Base-by-base conservation (phyloP, 2,797 vertebrate species). In the Sebastiscus tertius region DNA sequence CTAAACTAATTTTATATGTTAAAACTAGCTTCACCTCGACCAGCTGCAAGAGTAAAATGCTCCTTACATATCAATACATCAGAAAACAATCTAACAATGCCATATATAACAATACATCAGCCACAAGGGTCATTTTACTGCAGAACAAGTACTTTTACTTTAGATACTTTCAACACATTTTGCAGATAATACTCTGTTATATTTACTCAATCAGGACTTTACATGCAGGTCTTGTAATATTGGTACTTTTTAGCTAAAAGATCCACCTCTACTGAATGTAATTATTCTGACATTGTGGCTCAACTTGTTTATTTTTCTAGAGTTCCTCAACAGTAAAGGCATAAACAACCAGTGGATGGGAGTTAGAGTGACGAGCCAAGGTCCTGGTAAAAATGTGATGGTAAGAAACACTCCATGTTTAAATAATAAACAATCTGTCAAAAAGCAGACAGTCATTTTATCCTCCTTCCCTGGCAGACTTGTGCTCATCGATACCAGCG, bases 321-420 rank as follows among this genome's bases (percentile, higher is more conserved):
- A 83, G 26, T 91, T 90, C 52, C 74, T 77, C 2, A 24, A 81
- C 4, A 93, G 72, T 66, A 88, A 72, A 73, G 61, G 60, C 54
- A 81, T 88, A 56, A 96, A 97, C 89, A 94, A 96, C 80, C 98
- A 98, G 1, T 99, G 98, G 98, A 97, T 98, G 97, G 98, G 98
- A 29, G 96, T 97, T 14, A 96, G 96, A 71, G 97, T 98, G 60
- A 95, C 89, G 68, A 98, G 98, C 84, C 98, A 99, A 87, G 97
- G 97, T 5, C 96, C 96, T 20, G 97, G 97, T 70, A 96, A 96
- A 85, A 97, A 97, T 78, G 91, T 98, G 8, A 96, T 98, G 97
- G 97, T 98, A 94, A 96, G 96, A 63, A 64, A 49, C 4, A 24
- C 55, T 34, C 5, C 9, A 18, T 1, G 8, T 24, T 62, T 16